A percentile compares a stretch with the other conserved stretches of the same genome.
These are phyloP conservation scores for Operophtera brumata DNA, from an alignment of 2,888 invertebrate genomes.

Conservation along the genomic window DNA sequence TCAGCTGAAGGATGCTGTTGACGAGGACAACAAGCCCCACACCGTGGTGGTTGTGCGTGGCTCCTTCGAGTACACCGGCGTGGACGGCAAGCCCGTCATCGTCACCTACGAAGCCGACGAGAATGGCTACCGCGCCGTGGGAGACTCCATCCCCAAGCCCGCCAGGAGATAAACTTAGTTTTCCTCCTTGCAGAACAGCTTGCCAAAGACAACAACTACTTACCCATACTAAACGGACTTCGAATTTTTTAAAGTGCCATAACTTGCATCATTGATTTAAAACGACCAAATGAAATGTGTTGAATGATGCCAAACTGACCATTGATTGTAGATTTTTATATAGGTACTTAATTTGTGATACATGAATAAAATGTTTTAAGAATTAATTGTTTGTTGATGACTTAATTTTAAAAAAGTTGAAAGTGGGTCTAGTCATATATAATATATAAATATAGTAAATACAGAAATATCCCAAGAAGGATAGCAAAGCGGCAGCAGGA, in stretches of 20 bases:
- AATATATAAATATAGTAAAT: too few species aligned
- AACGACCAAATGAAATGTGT: neutral
- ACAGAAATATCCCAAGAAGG: too few species aligned
- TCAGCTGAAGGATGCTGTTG: constrained; percentile 59
- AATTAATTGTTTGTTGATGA: neutral
- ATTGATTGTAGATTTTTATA: neutral
- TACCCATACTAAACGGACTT: neutral
- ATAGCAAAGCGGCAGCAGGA: too few species aligned
- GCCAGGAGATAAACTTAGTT: constrained; percentile 45
- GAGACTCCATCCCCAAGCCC: constrained; percentile 82
- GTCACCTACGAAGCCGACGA: constrained; percentile 82
- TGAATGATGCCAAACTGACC: neutral
- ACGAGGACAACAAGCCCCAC: constrained; percentile 80
- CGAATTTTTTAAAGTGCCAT: constrained; percentile 1
- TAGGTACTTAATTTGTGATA: neutral
- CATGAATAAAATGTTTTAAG: neutral
- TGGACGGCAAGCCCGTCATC: constrained; percentile 77
- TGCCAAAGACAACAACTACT: neutral
- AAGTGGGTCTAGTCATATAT: too few species aligned
- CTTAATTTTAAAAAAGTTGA: neutral
- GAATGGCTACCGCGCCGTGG: constrained; percentile 82
- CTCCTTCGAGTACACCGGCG: constrained; percentile 77
- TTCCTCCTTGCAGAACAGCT: neutral
- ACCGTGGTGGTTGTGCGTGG: constrained; percentile 81
- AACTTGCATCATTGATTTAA: neutral